A percentile compares a stretch with the other conserved stretches of the same genome.
Conservation (phyloP, 2,113 vertebrate genomes). For the Melanerpes aurifrons region DNA sequence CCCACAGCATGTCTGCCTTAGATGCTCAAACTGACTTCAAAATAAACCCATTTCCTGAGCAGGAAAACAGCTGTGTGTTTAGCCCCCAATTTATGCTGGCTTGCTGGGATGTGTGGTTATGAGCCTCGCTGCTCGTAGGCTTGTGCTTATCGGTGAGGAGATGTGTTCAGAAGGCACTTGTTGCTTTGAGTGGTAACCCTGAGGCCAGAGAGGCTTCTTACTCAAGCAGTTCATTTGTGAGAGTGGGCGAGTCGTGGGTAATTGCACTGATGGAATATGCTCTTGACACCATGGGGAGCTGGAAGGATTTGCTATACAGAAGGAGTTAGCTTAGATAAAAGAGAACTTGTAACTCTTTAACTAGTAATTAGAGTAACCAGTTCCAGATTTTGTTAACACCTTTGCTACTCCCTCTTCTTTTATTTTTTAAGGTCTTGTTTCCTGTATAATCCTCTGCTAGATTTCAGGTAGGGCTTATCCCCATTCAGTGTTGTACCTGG, state of each 20-base stretch:
- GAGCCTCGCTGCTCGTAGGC: not conserved
- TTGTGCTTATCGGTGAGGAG: not conserved
- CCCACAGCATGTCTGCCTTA: not conserved
- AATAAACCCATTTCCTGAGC: not conserved
- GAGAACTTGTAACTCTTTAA: not conserved
- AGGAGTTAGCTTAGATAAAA: not conserved
- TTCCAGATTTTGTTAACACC: not conserved
- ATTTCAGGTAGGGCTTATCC: not conserved
- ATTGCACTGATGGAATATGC: constrained; percentile 24
- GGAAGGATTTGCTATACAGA: not conserved
- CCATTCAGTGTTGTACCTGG: not conserved
- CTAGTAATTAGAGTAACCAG: not conserved
- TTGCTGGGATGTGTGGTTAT: not conserved
- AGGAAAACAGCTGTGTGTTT: not conserved
- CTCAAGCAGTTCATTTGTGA: not conserved
- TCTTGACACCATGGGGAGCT: constrained; percentile 16
- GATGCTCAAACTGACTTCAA: not conserved
- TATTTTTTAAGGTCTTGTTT: rapidly evolving
- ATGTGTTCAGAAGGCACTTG: not conserved
- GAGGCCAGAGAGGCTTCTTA: not conserved
- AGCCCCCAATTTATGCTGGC: rapidly evolving
- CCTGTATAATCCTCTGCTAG: not conserved
- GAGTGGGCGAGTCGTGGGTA: not conserved
- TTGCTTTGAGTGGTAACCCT: not conserved
- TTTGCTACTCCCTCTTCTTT: not conserved